These are phyloP conservation scores for Pipistrellus nathusii DNA, from an alignment of 2,797 vertebrate genomes.

Conservation along the genomic window DNA sequence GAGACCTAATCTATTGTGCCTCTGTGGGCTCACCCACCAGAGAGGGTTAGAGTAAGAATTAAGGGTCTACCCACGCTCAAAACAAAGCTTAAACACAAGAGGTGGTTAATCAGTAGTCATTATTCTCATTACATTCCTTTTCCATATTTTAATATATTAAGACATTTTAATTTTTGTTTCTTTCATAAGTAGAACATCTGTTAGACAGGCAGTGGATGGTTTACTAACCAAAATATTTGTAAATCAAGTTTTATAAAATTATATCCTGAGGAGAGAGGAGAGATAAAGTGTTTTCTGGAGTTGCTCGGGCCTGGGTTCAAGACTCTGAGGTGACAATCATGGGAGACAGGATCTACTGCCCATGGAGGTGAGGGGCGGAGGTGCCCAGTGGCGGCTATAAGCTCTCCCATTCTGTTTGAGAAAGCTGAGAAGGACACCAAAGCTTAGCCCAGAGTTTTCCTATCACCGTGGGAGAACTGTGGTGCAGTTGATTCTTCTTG, in stretches of 20 bases:
- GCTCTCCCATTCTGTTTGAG: not conserved
- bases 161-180: slow-evolving; percentile 36
- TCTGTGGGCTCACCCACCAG: not conserved
- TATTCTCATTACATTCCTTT: not conserved
- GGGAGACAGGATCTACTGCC: not conserved
- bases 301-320: not conserved
- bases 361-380: not conserved
- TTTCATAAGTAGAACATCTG: slow-evolving; percentile 40
- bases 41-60: not conserved
- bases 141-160: slow-evolving; percentile 7
- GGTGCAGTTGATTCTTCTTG: not conserved
- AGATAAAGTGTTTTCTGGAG: slow-evolving; percentile 4
- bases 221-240: slow-evolving; percentile 53
- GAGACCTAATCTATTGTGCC: not conserved
- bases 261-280: not conserved
- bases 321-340: not conserved
- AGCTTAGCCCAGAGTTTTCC: not conserved
- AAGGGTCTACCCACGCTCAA: not conserved
- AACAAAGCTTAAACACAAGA: not conserved
- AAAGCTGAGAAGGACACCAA: not conserved
- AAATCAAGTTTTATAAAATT: not conserved
- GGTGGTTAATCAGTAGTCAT: not conserved
- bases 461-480: not conserved
- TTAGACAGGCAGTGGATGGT: not conserved
- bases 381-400: not conserved